Percentiles rank a stretch among this genome's conserved stretches.
Conservation (phyloP, 2,113 vertebrate genomes). For the Hippolais icterina region DNA sequence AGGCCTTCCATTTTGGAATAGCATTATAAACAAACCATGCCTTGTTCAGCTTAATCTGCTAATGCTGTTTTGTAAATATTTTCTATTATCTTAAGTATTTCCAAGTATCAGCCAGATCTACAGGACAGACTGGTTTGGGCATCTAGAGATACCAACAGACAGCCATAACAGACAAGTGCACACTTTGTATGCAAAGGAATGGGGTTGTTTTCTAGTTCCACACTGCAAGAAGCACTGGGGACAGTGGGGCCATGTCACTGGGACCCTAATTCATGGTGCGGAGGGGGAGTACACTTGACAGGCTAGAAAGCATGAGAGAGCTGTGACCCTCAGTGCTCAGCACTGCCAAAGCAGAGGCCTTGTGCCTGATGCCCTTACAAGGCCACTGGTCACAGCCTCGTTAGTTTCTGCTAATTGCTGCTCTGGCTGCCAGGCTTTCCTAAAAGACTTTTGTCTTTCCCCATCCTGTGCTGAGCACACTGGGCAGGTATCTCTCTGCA, state of each 20-base stretch:
- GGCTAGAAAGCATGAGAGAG: background rate
- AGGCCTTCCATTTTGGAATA: background rate
- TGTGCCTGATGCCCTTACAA: accelerated
- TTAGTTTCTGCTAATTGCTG: background rate
- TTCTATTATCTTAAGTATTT: background rate
- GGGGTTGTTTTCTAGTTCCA: background rate
- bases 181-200: accelerated
- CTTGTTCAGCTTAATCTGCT: background rate
- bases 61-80: background rate
- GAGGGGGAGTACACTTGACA: background rate
- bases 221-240: background rate
- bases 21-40: background rate
- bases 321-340: background rate
- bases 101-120: background rate
- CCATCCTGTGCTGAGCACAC: background rate
- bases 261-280: background rate
- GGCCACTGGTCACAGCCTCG: background rate
- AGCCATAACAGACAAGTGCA: background rate
- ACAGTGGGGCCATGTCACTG: background rate
- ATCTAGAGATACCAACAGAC: background rate
- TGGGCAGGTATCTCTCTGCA: background rate
- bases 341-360: background rate
- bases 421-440: background rate
- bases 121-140: background rate
- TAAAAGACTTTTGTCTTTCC: background rate